Percentiles rank a stretch among this genome's conserved stretches.
phyloP scores from a whole-genome alignment of 2,888 invertebrate genomes.

The Hypercompe scribonia region DNA sequence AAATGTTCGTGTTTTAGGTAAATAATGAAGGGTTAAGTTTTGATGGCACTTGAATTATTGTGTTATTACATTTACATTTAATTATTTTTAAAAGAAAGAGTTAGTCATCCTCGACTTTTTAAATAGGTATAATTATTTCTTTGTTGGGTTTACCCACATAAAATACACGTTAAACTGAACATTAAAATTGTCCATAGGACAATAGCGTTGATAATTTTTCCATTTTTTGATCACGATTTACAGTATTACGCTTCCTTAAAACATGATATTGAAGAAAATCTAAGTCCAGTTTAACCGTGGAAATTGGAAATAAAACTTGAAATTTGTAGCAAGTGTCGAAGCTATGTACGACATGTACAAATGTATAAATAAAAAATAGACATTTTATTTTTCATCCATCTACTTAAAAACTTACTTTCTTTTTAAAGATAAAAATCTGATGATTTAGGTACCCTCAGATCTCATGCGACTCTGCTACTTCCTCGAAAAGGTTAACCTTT shows the following conservation, averaged over 20 bases:
- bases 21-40: slow-evolving; percentile 73
- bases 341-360: no score
- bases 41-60: slow-evolving; percentile 37
- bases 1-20: slow-evolving; percentile 61
- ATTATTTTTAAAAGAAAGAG: slow-evolving; percentile 15
- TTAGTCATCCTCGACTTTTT: slow-evolving; percentile 9
- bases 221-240: not conserved
- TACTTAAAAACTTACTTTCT: no score
- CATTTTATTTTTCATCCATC: no score
- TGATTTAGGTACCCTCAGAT: not conserved
- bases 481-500: not conserved
- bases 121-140: no score
- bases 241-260: not conserved
- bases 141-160: not conserved
- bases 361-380: no score
- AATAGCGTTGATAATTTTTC: not conserved
- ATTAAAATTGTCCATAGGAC: no score
- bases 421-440: no score
- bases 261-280: not conserved
- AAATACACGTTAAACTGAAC: no score
- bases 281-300: no score
- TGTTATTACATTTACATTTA: slow-evolving; percentile 25
- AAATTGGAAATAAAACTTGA: no score
- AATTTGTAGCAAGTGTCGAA: not conserved
- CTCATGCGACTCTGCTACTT: not conserved